Percentiles rank a stretch among this genome's conserved stretches.
Conservation (phyloP, 2,888 invertebrate genomes). For the Protophormia terraenovae region DNA sequence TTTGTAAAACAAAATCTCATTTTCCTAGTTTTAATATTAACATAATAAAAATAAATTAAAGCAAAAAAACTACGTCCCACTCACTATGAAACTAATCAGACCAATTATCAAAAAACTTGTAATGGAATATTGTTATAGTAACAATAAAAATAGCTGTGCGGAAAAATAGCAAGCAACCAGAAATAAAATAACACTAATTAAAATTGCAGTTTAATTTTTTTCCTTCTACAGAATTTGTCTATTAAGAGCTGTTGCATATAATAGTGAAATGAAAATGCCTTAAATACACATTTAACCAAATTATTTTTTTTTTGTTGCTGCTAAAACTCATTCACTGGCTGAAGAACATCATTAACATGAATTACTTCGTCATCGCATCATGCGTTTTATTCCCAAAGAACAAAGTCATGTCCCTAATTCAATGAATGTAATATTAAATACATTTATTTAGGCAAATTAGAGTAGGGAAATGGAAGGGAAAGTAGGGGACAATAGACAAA, state of each 20-base stretch:
- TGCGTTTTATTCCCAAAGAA: neutral
- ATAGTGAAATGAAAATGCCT: neutral
- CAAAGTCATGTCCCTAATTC: neutral
- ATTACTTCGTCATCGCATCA: neutral
- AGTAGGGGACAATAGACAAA: too few species aligned
- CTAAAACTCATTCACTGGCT: neutral
- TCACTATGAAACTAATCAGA: neutral
- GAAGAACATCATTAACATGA: neutral
- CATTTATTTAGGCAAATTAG: neutral
- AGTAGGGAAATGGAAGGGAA: neutral
- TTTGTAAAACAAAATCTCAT: neutral
- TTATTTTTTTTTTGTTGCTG: neutral
- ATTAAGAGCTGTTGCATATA: neutral
- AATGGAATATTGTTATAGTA: neutral
- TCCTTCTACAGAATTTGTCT: neutral
- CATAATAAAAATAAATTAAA: neutral
- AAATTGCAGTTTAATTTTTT: too few species aligned
- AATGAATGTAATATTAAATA: neutral
- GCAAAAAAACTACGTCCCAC: neutral
- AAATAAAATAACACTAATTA: neutral
- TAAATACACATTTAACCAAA: neutral
- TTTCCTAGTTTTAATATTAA: neutral
- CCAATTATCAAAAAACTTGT: slow-evolving; percentile 1
- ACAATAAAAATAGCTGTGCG: neutral
- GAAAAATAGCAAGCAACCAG: neutral